Base-by-base conservation (phyloP, 2,113 vertebrate species). In the Noturus placidus region DNA sequence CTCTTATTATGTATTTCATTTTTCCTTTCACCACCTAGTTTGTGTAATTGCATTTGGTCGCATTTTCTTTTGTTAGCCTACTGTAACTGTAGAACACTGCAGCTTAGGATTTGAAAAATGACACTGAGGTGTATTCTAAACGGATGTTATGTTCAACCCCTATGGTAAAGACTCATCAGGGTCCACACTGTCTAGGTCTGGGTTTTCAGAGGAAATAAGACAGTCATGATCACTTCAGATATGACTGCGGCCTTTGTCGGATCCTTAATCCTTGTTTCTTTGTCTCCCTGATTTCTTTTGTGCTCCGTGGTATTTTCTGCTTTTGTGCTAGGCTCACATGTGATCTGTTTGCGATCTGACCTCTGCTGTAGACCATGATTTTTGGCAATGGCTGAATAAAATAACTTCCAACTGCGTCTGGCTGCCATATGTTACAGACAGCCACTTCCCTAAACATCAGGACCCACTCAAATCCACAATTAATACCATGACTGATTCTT, bases 401-500 rank as follows among this genome's bases (percentile, higher is more conserved):
- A 79, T 79, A 80, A 33, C 52, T 56, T 80, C n/a, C 50, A 56
- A 80, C 15, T 20, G n/a, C 1, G 77, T 57, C 77, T 80, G 77
- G 50, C 77, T 80, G 77, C 77, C 77, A 80, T 57, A 80, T 80
- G 77, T 56, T 80, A 57, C 52, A 80, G 52, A 56, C 52, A 80
- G 30, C 52, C 77, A 33, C 77, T 80, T 80, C 77, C 77, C n/a
- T 56, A 80, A 80, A 80, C 52, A 80, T 33, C n/a, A 57, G 77
- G 77, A 80, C 77, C 19, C 17, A 80, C 77, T 80, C 52, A 80
- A 80, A 80, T 80, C 77, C 77, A 80, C 77, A 80, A 80, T 80
- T 80, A 80, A 80, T 80, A 80, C 77, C 77, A 80, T 80, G n/a
- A 57, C 52, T 56, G 52, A 57, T 80, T 80, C 52, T 56, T 80